Conservation (phyloP, 2,888 invertebrate genomes). For the Synanthedon formicaeformis region DNA sequence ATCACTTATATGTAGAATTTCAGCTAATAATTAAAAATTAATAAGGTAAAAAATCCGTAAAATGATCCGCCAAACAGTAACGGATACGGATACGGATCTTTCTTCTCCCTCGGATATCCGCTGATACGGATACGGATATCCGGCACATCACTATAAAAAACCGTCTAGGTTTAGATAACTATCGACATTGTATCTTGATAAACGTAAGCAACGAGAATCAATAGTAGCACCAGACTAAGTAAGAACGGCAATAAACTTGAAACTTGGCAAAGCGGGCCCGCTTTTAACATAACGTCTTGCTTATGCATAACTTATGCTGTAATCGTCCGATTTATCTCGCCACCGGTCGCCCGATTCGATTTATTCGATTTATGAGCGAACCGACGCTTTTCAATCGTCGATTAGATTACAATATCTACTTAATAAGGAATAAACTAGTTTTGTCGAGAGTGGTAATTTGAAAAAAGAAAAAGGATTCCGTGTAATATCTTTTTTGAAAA, state of each 20-base stretch:
- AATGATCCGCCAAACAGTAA: too few species aligned
- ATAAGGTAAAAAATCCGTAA: too few species aligned
- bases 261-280: slow-evolving; percentile 11
- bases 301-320: slow-evolving; percentile 24
- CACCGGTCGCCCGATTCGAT: slow-evolving; percentile 13
- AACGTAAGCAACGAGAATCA: not conserved
- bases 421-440: not conserved
- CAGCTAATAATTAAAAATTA: too few species aligned
- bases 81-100: too few species aligned
- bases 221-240: not conserved
- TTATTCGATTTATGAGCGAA: slow-evolving; percentile 1
- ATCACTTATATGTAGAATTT: too few species aligned
- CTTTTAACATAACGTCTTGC: slow-evolving; percentile 21
- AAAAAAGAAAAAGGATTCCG: too few species aligned
- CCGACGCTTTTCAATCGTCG: not conserved
- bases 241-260: slow-evolving; percentile 16
- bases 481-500: too few species aligned
- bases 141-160: too few species aligned
- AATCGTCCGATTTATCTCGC: slow-evolving; percentile 12
- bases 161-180: too few species aligned
- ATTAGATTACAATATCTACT: not conserved
- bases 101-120: too few species aligned
- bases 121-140: too few species aligned
- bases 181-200: not conserved
- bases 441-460: too few species aligned